Evolutionary conservation across 2,888 invertebrate species (phyloP), one percentile per base, ranked within the genome.

Genomic region (Diogma glabrata): DNA sequence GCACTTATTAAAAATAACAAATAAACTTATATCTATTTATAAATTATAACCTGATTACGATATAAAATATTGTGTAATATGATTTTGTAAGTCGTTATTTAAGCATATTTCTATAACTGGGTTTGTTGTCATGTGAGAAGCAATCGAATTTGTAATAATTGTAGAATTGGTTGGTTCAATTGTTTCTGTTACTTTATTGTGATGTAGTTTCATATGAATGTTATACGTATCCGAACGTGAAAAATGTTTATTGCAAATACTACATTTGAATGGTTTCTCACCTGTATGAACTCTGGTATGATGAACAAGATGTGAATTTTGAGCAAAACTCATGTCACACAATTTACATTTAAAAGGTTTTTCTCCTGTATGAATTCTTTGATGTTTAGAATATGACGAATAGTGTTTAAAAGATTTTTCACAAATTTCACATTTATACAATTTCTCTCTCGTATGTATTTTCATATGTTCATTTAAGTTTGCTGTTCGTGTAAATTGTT

Each of bases 261-360:
- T 12, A 50, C 54, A 56, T 10, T n/a, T 22, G 17, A 51, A 52
- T 3, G 53, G 51, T n/a, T 49, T 52, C 38, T 56, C 56, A 14
- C 52, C 50, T 7, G 53, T 56, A 48, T 56, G 56, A 2, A 52
- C 51, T 10, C 47, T 14, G 2, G 46, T 40, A 17, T 56, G 56
- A 7, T 53, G 53, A 5, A 24, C 28, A n/a, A 56, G 45, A 46
- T 56, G 54, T 3, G 30, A 48, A 16, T 38, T 23, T 16, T 56
- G 54, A 1, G 51, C 36, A 28, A 56, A 56, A n/a, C n/a, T 20
- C 20, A 51, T 52, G 12, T 38, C 50, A 43, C 56, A 56, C 23
- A 56, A 22, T 20, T 38, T n/a, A 28, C 56, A 56, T 12, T 55
- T 52, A 33, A 51, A 40, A n/a, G 53, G 53, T 8, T 51, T 51